These are phyloP conservation scores for Metalampra italica DNA, from an alignment of 2,888 invertebrate species.

Conservation along the genomic window DNA sequence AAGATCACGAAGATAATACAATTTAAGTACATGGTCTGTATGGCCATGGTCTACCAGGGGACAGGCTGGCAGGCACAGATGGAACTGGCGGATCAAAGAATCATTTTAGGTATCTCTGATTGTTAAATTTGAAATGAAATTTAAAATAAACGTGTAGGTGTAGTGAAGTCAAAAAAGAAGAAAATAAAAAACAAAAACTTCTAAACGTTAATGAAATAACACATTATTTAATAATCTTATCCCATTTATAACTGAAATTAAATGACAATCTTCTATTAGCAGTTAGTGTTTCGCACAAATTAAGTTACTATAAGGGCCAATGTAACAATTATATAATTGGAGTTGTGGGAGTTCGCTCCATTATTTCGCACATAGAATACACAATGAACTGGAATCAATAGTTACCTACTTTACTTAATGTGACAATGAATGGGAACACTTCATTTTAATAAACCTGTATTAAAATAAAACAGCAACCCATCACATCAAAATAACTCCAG, in stretches of 20 bases:
- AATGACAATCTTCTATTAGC: background rate
- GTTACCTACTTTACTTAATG: background rate
- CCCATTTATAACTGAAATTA: background rate
- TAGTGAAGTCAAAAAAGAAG: no score
- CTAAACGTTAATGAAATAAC: background rate
- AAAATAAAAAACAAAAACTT: background rate
- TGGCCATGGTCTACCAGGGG: no score
- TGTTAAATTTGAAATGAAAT: no score
- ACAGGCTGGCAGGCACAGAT: no score
- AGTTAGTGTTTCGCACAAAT: conserved; percentile 3
- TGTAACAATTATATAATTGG: background rate
- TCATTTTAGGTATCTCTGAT: no score
- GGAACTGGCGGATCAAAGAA: no score
- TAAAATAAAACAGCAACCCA: background rate
- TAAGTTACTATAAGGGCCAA: conserved; percentile 1
- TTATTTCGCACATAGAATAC: background rate
- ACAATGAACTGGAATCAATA: background rate
- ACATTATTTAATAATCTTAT: background rate
- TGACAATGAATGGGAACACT: background rate
- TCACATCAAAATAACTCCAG: background rate
- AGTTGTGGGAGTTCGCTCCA: conserved; percentile 1
- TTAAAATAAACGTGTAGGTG: no score
- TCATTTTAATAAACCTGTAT: background rate
- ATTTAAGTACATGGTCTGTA: no score
- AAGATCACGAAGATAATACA: no score